Percentiles rank a stretch among this genome's conserved stretches.
phyloP scores from a whole-genome alignment of 2,113 vertebrate species.

The Chaenogobius annularis region DNA sequence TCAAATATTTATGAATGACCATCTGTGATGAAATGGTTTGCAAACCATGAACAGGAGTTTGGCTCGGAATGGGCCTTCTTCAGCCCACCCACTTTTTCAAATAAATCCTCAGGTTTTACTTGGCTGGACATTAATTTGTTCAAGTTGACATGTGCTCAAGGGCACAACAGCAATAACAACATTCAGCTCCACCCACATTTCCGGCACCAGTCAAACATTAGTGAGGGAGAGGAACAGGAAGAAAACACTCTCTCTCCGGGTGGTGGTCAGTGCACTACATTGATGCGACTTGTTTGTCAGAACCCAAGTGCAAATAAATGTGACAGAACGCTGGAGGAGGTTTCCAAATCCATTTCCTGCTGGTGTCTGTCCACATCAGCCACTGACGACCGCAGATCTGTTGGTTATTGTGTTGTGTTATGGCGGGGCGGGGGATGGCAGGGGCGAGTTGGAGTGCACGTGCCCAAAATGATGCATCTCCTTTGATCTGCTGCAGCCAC shows the following conservation, averaged over 20 bases:
- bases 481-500: slow-evolving; percentile 73
- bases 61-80: slow-evolving; percentile 9
- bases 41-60: slow-evolving; percentile 13
- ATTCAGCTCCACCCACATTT: slow-evolving; percentile 59
- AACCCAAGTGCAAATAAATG: slow-evolving; percentile 59
- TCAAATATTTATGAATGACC: neutral
- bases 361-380: slow-evolving; percentile 74
- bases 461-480: slow-evolving; percentile 73
- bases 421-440: slow-evolving; percentile 17
- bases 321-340: slow-evolving; percentile 72
- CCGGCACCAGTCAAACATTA: slow-evolving; percentile 54
- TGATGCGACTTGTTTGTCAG: slow-evolving; percentile 69
- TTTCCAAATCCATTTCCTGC: slow-evolving; percentile 78
- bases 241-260: slow-evolving; percentile 14
- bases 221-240: slow-evolving; percentile 34
- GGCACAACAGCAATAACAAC: slow-evolving; percentile 57
- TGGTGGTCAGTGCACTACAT: slow-evolving; percentile 53
- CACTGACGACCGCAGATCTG: slow-evolving; percentile 60
- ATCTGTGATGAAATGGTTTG: neutral
- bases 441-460: slow-evolving; percentile 52
- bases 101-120: slow-evolving; percentile 53
- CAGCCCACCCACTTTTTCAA: slow-evolving; percentile 49
- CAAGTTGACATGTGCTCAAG: slow-evolving; percentile 66
- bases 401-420: slow-evolving; percentile 67
- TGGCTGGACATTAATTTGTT: slow-evolving; percentile 51